Percentiles rank a stretch among this genome's conserved stretches.
Conservation (phyloP, 1,140 invertebrate species). For the Onthophagus taurus region DNA sequence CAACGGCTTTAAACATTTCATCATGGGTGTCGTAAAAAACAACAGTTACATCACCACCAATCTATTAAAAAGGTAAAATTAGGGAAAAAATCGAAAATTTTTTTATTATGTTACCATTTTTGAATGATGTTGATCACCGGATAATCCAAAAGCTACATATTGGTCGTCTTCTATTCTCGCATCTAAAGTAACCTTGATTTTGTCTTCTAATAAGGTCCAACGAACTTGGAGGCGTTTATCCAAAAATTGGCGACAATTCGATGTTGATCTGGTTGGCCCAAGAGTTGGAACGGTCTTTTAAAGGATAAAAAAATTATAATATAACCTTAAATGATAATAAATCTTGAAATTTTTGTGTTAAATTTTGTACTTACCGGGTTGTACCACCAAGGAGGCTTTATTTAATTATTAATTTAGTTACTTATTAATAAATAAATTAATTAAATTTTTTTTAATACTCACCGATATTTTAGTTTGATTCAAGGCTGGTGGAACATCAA, state of each 20-base stretch:
- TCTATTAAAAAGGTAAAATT: slow-evolving; percentile 25
- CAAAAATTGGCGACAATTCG: slow-evolving; percentile 72
- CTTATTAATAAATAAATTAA: too few species aligned
- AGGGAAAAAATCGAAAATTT: background rate
- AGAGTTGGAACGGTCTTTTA: slow-evolving; percentile 60
- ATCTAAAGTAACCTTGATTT: slow-evolving; percentile 64
- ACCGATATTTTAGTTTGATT: slow-evolving; percentile 84
- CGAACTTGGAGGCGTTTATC: slow-evolving; percentile 69
- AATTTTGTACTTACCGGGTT: slow-evolving; percentile 65
- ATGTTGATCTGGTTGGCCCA: slow-evolving; percentile 46
- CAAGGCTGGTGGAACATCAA: slow-evolving; percentile 81
- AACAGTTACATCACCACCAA: slow-evolving; percentile 76
- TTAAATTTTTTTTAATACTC: too few species aligned
- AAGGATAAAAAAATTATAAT: slow-evolving; percentile 20
- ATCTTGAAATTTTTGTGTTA: slow-evolving; percentile 2
- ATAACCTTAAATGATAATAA: background rate
- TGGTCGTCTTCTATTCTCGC: slow-evolving; percentile 70
- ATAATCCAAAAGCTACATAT: slow-evolving; percentile 81
- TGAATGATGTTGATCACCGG: slow-evolving; percentile 57
- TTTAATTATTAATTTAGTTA: too few species aligned
- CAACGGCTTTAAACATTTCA: slow-evolving; percentile 63
- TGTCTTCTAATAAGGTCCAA: slow-evolving; percentile 66
- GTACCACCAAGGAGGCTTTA: slow-evolving; percentile 78
- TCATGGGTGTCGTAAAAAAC: slow-evolving; percentile 64
- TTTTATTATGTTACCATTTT: slow-evolving; percentile 44